Evolutionary conservation across 2,888 invertebrate species (phyloP), one percentile per base, ranked within the genome.

Genomic region (Heliconius sara): DNA sequence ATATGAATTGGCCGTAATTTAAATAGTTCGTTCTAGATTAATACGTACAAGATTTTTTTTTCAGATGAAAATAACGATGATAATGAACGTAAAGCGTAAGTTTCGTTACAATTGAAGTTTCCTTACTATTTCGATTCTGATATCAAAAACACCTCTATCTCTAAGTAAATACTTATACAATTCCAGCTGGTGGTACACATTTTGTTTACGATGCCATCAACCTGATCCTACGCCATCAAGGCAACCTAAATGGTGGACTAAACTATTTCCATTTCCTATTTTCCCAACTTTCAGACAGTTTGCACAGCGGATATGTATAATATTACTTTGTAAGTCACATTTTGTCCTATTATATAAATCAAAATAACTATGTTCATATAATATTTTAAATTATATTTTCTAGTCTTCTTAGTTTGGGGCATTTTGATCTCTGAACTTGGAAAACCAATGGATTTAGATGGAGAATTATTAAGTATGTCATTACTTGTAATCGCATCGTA

Each of bases 191-290:
- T 96, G 96, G 96, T 96, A 96, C 86, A 91, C 94, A 66, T 94
- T 97, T 84, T 97, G 97, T 87, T 90, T 97, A 78, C 96, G 97
- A 90, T 97, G 97, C 89, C 95, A 96, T 82, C 92, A 96, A 87
- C 94, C 95, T 88, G 97, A 97, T 65, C 22, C 86, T 0, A 89
- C 91, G 6, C 90, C 96, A 1, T 96, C 97, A 0, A 97, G 97
- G 97, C 96, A 97, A 86, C 97, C 97, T 1, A 88, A 92, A 0
- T 95, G 96, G 88, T 97, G 97, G 97, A 90, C 94, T n/a, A 96
- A 93, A 86, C 86, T 96, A 25, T 97, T 96, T 85, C 97, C 97
- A 0, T 96, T 96, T 85, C 97, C 97, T 3, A 95, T 97, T 85
- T 97, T 97, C 86, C 96, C 97, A 1, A 96, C 97, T 0, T 97